Evolutionary conservation across 2,888 invertebrate species (phyloP).

Genomic region (Chrysolina haemoptera): DNA sequence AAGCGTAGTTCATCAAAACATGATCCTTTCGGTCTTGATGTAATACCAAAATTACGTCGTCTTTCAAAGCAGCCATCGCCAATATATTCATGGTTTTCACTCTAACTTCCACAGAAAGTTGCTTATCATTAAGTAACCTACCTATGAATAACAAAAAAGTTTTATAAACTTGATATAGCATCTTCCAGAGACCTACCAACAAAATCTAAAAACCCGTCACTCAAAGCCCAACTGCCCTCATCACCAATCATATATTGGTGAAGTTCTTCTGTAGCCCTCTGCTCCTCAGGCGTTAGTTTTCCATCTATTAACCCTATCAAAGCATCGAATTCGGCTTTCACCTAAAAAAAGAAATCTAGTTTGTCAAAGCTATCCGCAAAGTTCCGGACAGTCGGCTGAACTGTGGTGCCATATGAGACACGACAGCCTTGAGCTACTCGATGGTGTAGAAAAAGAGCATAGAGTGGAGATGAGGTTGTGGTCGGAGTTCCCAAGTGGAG

Average conservation of each 20-base stretch:
- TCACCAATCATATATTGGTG: constrained; percentile 90
- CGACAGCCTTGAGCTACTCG: no score
- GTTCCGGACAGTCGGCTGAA: no score
- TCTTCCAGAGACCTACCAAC: constrained; percentile 74
- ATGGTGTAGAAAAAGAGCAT: no score
- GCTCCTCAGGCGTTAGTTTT: constrained; percentile 82
- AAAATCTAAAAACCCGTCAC: constrained; percentile 88
- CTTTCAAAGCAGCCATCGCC: constrained; percentile 85
- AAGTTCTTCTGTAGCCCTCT: constrained; percentile 84
- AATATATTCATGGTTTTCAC: constrained; percentile 81
- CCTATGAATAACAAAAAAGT: constrained; percentile 65
- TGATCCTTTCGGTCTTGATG: constrained; percentile 93
- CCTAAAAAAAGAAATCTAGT: constrained; percentile 67
- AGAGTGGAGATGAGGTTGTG: no score
- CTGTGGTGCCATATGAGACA: no score
- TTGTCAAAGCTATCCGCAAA: no score
- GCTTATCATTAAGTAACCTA: constrained; percentile 76
- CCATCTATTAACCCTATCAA: constrained; percentile 80
- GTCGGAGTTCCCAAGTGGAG: no score
- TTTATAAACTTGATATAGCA: neutral
- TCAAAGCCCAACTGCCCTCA: constrained; percentile 94
- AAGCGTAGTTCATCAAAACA: constrained; percentile 89
- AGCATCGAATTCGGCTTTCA: constrained; percentile 81
- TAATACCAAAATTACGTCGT: constrained; percentile 89
- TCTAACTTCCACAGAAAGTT: constrained; percentile 75